Base-by-base conservation (phyloP, 2,888 invertebrate species). In the Pyrrhosoma nymphula region DNA sequence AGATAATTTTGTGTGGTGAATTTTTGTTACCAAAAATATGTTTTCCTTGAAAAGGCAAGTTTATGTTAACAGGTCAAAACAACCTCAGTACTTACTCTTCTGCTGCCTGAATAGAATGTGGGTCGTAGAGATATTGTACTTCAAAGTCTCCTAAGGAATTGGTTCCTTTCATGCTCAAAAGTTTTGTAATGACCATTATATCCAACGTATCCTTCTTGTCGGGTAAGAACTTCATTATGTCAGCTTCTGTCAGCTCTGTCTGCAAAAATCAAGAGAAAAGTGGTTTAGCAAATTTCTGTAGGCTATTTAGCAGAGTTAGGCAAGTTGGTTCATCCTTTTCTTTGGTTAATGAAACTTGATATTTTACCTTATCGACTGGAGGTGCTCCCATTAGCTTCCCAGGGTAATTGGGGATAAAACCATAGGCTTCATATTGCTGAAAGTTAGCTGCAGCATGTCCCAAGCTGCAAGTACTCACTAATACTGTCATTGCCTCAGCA, bases 101-200 rank as follows among this genome's bases (percentile, higher is more conserved):
- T 30, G 96, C 96, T 20, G 96, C 96, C 95, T 96, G 95, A 0
- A 96, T 95, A 23, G 96, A 96, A 12, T 96, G 95, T 16, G 97
- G 97, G 88, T 97, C 97, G 96, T 97, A 97, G 95, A 97, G 96
- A 96, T 97, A 97, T 96, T 97, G 97, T 56, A 97, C 96, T 96
- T 97, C 97, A 96, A 97, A 97, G 96, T 97, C 97, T 6, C 97
- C 97, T 56, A 97, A 96, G 75, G 96, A 96, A 90, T 97, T 97
- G 26, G 97, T 97, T 60, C 97, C 97, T 75, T 96, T 96, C 56
- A 96, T 96, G 95, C 97, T 97, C 69, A 97, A 96, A 35, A 97
- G 96, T 96, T 97, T 97, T 0, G 97, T 97, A 95, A 97, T 97
- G n/a, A 95, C 96, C 97, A 97, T 97, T 88, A 97, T 96, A 96